These are phyloP conservation scores for Mythimna lalbum DNA, from an alignment of 2,888 invertebrate genomes.

Conservation along the genomic window DNA sequence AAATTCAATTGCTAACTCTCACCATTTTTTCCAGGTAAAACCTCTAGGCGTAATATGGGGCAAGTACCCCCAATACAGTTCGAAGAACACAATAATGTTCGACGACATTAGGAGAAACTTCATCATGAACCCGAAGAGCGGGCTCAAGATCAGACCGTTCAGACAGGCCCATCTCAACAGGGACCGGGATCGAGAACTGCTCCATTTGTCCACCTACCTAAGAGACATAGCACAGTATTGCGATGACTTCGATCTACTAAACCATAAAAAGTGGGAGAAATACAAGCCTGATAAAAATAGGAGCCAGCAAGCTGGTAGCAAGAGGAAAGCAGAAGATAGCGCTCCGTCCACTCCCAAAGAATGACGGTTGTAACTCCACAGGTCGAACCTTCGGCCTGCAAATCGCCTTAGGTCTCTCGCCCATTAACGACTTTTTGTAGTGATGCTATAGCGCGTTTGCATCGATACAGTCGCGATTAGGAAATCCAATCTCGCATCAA, in stretches of 20 bases:
- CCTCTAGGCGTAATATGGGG: constrained; percentile 99
- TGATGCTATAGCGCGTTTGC: no score
- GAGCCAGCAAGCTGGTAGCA: constrained; percentile 80
- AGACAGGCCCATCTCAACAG: constrained; percentile 97
- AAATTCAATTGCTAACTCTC: no score
- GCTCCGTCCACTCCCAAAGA: constrained; percentile 79
- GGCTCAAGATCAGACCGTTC: constrained; percentile 97
- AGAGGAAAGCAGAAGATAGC: constrained; percentile 87
- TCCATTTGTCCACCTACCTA: constrained; percentile 95
- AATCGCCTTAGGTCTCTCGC: no score
- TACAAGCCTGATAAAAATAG: constrained; percentile 90
- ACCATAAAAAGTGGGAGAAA: constrained; percentile 98
- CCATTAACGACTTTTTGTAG: no score
- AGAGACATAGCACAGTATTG: constrained; percentile 95
- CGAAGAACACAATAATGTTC: constrained; percentile 99
- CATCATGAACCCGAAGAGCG: constrained; percentile 99
- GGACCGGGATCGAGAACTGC: constrained; percentile 95
- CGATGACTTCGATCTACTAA: constrained; percentile 95
- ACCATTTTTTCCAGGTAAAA: constrained; percentile 92
- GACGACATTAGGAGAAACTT: constrained; percentile 99
- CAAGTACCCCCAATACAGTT: constrained; percentile 96
- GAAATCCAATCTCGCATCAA: no score
- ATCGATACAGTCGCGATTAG: no score
- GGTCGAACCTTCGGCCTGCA: constrained; percentile 37
- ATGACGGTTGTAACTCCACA: constrained; percentile 74